phyloP scores from a whole-genome alignment of 1,140 invertebrate genomes.

The Brachionus plicatilis region DNA sequence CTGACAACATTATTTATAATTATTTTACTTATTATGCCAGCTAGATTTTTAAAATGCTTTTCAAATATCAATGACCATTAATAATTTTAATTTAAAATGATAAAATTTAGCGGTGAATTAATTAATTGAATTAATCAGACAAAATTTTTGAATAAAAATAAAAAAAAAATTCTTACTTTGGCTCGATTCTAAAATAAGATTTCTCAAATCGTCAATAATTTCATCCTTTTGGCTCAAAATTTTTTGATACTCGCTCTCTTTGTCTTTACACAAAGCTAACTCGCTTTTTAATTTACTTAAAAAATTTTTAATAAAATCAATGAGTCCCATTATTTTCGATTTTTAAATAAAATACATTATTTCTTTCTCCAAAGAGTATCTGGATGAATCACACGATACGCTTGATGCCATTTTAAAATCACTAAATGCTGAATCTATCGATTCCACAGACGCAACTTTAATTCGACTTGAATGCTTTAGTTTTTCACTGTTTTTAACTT shows the following conservation, averaged over 20 bases:
- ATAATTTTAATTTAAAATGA: too few relatives aligned
- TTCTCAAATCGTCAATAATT: neutral
- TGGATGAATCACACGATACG: neutral
- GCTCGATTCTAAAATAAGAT: neutral
- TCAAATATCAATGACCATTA: too few relatives aligned
- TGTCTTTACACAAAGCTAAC: conserved; percentile 54
- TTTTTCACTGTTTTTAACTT: neutral
- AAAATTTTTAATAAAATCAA: conserved; percentile 39
- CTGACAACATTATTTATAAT: too few relatives aligned
- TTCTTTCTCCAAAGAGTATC: neutral
- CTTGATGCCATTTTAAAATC: neutral
- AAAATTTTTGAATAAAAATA: neutral
- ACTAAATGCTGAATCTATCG: conserved; percentile 37
- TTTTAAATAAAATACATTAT: neutral
- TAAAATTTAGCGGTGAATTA: neutral
- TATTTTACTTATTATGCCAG: too few relatives aligned
- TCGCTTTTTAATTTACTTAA: conserved; percentile 54
- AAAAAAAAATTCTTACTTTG: neutral
- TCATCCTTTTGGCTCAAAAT: neutral
- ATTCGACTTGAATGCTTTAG: neutral
- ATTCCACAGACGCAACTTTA: conserved; percentile 33
- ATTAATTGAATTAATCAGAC: neutral
- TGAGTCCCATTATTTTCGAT: neutral
- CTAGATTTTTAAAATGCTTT: too few relatives aligned
- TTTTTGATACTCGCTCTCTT: conserved; percentile 23